phyloP scores from a whole-genome alignment of 2,113 vertebrate genomes.

The Oryzias curvinotus region DNA sequence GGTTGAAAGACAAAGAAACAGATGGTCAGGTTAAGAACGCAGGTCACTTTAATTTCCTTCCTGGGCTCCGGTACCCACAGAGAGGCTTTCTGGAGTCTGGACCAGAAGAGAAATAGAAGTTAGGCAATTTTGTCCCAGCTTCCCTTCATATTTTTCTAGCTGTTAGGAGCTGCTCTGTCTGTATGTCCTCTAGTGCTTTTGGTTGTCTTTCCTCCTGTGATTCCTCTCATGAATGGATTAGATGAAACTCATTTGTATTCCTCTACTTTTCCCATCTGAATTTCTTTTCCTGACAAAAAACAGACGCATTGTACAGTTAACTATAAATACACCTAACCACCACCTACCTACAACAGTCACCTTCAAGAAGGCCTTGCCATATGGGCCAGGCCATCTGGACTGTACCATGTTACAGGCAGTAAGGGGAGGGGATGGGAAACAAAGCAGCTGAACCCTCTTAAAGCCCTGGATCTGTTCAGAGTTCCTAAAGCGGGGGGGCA shows the following conservation, averaged over 20 bases:
- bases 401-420: slow-evolving; percentile 53
- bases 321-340: slow-evolving; percentile 10
- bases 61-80: slow-evolving; percentile 13
- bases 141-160: background rate
- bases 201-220: slow-evolving; percentile 45
- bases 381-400: slow-evolving; percentile 67
- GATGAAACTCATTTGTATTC: slow-evolving; percentile 60
- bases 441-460: slow-evolving; percentile 25
- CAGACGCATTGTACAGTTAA: background rate
- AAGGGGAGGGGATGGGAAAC: slow-evolving; percentile 18
- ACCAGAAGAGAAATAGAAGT: slow-evolving; percentile 4
- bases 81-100: slow-evolving; percentile 6
- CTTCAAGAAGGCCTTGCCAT: slow-evolving; percentile 69
- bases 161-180: background rate
- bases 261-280: background rate
- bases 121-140: background rate
- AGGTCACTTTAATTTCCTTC: slow-evolving; percentile 37
- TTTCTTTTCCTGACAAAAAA: background rate
- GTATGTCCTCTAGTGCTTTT: slow-evolving; percentile 3
- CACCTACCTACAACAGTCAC: slow-evolving; percentile 44
- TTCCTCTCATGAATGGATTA: slow-evolving; percentile 43
- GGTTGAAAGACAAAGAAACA: background rate
- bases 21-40: slow-evolving; percentile 22
- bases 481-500: slow-evolving; percentile 19
- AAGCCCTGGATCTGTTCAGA: background rate